Evolutionary conservation across 2,797 vertebrate species (phyloP).

Genomic region (Spondyliosoma cantharus): DNA sequence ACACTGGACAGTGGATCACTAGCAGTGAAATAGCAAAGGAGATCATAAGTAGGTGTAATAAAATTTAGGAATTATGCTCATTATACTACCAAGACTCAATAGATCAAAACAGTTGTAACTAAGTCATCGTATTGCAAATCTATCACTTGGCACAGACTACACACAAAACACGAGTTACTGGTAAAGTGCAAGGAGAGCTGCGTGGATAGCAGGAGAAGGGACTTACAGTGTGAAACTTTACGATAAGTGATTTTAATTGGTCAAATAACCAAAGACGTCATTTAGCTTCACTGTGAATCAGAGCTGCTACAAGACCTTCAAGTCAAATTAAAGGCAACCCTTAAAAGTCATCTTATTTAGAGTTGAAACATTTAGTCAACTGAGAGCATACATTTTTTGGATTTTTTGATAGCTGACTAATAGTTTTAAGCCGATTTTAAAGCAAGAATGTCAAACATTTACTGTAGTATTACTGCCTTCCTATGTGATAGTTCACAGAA

Average conservation of each 20-base stretch:
- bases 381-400: not conserved
- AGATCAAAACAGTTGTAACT: constrained; percentile 33
- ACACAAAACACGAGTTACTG: constrained; percentile 75
- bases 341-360: not conserved
- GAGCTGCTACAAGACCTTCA: constrained; percentile 42
- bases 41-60: constrained; percentile 46
- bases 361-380: not conserved
- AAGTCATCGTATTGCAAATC: constrained; percentile 63
- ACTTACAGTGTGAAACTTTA: constrained; percentile 60
- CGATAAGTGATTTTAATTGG: constrained; percentile 24
- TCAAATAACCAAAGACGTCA: constrained; percentile 70
- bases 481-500: not conserved
- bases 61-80: constrained; percentile 45
- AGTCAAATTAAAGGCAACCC: constrained; percentile 14
- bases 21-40: constrained; percentile 51
- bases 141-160: constrained; percentile 80
- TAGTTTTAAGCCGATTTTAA: not conserved
- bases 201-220: constrained; percentile 40
- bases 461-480: not conserved
- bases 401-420: not conserved
- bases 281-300: constrained; percentile 66
- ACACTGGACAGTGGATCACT: constrained; percentile 50
- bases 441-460: not conserved
- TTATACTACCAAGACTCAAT: constrained; percentile 54
- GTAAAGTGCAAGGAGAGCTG: constrained; percentile 83